Conservation (phyloP, 2,797 vertebrate species). For the Gadopsis bispinosus region DNA sequence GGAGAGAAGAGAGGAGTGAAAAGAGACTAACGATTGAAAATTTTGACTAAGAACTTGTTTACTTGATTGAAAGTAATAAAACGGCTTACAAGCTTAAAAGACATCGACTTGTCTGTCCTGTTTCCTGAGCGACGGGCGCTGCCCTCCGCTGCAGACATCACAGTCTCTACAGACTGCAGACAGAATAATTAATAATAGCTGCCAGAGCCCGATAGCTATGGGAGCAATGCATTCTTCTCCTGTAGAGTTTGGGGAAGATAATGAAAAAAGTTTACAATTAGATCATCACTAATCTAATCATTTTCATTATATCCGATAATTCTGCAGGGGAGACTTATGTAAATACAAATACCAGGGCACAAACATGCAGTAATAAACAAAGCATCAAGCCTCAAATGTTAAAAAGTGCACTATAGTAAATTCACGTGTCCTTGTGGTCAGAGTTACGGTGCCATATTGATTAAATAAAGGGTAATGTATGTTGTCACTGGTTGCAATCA, state of each 20-base stretch:
- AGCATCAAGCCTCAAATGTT: background rate
- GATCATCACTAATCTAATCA: constrained; percentile 20
- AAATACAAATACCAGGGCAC: constrained; percentile 3
- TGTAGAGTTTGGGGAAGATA: constrained; percentile 19
- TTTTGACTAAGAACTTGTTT: too few relatives aligned
- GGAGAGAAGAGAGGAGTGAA: too few relatives aligned
- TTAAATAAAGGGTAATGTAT: background rate
- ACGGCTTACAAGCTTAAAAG: too few relatives aligned
- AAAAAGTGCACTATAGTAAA: background rate
- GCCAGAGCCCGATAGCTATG: background rate
- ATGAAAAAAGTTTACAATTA: constrained; percentile 21
- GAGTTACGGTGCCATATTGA: background rate
- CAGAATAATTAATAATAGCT: constrained; percentile 16
- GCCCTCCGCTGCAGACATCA: too few relatives aligned
- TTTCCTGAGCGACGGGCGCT: too few relatives aligned
- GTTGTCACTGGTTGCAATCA: background rate
- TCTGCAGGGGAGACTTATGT: background rate
- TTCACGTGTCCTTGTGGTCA: background rate
- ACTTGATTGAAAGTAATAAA: too few relatives aligned
- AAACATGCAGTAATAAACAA: constrained; percentile 1
- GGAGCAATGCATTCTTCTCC: constrained; percentile 8
- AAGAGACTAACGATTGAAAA: too few relatives aligned
- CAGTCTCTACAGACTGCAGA: background rate
- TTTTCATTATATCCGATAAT: constrained; percentile 10
- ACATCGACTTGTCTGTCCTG: too few relatives aligned